Evolutionary conservation across 2,113 vertebrate species (phyloP).

Genomic region (Apeltes quadracus): DNA sequence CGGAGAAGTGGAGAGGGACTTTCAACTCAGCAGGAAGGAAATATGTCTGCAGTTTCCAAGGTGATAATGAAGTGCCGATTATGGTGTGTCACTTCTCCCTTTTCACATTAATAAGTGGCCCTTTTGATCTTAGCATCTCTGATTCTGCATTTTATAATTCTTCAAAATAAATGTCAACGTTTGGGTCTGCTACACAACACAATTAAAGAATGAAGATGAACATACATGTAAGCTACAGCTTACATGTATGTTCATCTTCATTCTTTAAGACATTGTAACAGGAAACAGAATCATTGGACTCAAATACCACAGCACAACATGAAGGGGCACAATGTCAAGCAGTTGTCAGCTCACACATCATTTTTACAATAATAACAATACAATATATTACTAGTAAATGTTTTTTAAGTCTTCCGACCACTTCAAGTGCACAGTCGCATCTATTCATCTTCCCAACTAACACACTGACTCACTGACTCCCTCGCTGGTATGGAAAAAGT

Average conservation of each 20-base stretch:
- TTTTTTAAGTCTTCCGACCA: too few relatives aligned
- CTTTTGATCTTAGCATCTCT: not conserved
- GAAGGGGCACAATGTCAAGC: not conserved
- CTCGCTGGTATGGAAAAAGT: not conserved
- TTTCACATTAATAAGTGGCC: not conserved
- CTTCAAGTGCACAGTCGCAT: too few relatives aligned
- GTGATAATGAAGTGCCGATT: constrained; percentile 35
- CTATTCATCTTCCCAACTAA: not conserved
- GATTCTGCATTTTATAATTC: not conserved
- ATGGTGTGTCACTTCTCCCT: constrained; percentile 9
- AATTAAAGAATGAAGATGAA: not conserved
- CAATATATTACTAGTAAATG: not conserved
- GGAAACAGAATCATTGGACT: not conserved
- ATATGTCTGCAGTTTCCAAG: constrained; percentile 28
- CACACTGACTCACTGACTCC: not conserved
- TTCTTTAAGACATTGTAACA: too few relatives aligned
- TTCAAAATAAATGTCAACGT: not conserved
- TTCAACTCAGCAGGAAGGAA: not conserved
- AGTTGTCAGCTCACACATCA: not conserved
- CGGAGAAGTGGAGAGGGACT: not conserved
- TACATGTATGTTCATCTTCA: too few relatives aligned
- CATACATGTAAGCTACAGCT: too few relatives aligned
- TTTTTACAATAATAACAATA: not conserved
- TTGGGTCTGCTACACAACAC: not conserved
- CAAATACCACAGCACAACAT: not conserved